Base-by-base conservation (phyloP, 2,113 vertebrate genomes). In the Lophotis ruficrista region DNA sequence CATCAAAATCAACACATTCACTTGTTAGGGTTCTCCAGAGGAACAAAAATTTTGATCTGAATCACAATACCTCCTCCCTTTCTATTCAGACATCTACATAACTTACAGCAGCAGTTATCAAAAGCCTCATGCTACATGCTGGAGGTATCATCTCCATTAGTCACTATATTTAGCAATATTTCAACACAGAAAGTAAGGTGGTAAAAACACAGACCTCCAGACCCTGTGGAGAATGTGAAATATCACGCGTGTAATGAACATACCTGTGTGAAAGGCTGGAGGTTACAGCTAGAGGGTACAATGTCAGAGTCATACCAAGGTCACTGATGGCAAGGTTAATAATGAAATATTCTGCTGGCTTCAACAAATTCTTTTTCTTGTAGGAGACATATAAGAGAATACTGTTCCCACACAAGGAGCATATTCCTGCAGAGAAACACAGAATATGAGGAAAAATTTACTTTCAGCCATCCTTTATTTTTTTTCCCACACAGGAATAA, bases 181-280 rank as follows among this genome's bases (percentile, higher is more conserved):
- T 76, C 18, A 37, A 16, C 21, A 41, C 21, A 77, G 56, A 62
- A 82, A 58, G 14, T 23, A 75, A 45, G 48, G n/a, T 31, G 30
- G 17, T 31, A 54, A 77, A 83, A 83, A 41, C 50, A 81, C 24
- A 64, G 70, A 64, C 8, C 54, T 79, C 61, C 71, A 83, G 35
- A 84, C 58, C 41, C 66, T 56, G 72, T 6, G 10, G n/a, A 78
- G 30, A 22, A 41, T 53, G 62, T n/a, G 51, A 64, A 84, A 71
- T 62, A 69, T 20, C 12, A 6, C 0, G 0, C 33, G 28, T 28
- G 51, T 28, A 57, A 60, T 43, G 68, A 69, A 87, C 91, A 89
- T 97, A 98, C 98, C 98, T 98, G 98, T 98, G 98, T 65, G 98
- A 97, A 94, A 99, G 87, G 84, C 98, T 98, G 82, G 98, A 98